Base-by-base conservation (phyloP, 2,888 invertebrate genomes). In the Celastrina argiolus region DNA sequence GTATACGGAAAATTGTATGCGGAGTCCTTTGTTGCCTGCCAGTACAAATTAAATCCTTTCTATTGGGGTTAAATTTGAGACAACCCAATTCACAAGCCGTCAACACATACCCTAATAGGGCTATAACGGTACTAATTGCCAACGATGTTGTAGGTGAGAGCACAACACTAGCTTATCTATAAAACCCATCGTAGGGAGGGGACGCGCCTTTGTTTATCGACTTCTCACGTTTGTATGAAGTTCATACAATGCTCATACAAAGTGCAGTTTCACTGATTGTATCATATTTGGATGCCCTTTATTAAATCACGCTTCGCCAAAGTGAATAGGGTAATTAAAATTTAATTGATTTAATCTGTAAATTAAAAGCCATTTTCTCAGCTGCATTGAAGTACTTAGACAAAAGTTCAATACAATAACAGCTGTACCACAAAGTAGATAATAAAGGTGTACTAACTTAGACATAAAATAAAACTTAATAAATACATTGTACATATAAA, bases 241-340 rank as follows among this genome's bases (percentile, higher is more conserved):
- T 51, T 51, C 51, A 51, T 22, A 51, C 51, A 51, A 51, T 51
- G 51, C 26, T 51, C 51, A 51, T 51, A 51, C 51, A 51, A 36
- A 36, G 59, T 59, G 59, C 59, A 34, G 18, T 59, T 59, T 59
- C 59, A 59, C 59, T 59, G 59, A 59, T 59, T 10, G 34, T 59
- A 59, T 59, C 59, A 10, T 16, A 10, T n/a, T 28, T 7, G 59
- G 59, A 59, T 59, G 59, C 34, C 59, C 59, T 59, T 59, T 59
- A 59, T 59, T 59, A 59, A 16, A 59, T 34, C 59, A 59, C 59
- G 31, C 59, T 59, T 34, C 31, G 31, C 59, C 12, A 34, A n/a
- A 58, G 31, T 31, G 59, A 59, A 59, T 59, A 51, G 51, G 51
- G 7, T 59, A 59, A 59, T 59, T 59, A 59, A 59, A 59, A 59